A percentile compares a stretch with the other conserved stretches of the same genome.
These are phyloP conservation scores for Tor tambroides DNA, from an alignment of 2,113 vertebrate species.

Conservation along the genomic window DNA sequence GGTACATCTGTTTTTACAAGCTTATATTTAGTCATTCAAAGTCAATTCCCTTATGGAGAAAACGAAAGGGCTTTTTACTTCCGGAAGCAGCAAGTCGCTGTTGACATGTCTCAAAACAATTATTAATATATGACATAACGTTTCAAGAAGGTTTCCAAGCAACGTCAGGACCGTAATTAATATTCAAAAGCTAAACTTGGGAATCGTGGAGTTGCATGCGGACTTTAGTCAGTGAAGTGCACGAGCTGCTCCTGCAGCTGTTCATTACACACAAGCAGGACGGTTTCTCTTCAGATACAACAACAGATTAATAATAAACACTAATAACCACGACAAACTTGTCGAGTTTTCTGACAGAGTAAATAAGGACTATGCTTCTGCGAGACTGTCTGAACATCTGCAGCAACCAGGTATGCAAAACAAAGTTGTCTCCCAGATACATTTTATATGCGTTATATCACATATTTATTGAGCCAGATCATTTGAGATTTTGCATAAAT, in stretches of 20 bases:
- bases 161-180: background rate
- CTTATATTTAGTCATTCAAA: background rate
- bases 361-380: background rate
- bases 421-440: background rate
- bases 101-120: background rate
- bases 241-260: background rate
- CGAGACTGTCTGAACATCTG: background rate
- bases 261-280: background rate
- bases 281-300: background rate
- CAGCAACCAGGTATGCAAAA: background rate
- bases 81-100: background rate
- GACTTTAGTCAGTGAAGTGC: background rate
- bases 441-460: background rate
- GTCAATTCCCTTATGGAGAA: background rate
- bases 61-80: background rate
- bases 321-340: background rate
- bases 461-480: background rate
- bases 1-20: background rate
- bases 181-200: background rate
- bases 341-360: background rate
- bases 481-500: background rate
- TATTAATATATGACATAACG: background rate
- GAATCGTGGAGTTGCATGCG: background rate
- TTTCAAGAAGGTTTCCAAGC: background rate
- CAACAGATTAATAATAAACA: background rate